Evolutionary conservation across 2,888 invertebrate species (phyloP), one percentile per base, ranked within the genome.

Genomic region (Pristionchus maxplancki): DNA sequence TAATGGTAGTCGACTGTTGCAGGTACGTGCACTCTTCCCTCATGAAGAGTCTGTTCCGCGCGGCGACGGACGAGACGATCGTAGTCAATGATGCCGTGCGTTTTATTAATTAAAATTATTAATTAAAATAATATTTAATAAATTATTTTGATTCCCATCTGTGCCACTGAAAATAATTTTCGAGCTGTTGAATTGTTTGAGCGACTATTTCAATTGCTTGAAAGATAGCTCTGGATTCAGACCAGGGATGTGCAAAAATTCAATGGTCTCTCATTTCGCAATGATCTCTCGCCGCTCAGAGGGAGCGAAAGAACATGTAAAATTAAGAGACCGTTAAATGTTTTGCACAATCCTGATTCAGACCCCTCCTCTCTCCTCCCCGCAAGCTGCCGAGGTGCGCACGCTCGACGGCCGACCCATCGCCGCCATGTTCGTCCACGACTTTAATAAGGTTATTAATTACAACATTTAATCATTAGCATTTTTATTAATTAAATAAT

Each of bases 371-470:
- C 40, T 64, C 24, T 17, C 85, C 9, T 85, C 85, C n/a, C 85
- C 85, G 6, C 85, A 64, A 28, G 24, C n/a, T 31, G 58, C 85
- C 1, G 58, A 67, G 31, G 86, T 87, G 24, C 86, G 48, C 44
- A 71, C 86, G 48, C 34, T 53, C 44, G 86, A 87, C 37, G 86
- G 86, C n/a, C n/a, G 58, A 13, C 86, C 86, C 31, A 87, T 87
- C 15, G 34, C 96, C 81, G 97, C 97, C 88, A 96, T 97, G 90
- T 98, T 98, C 94, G 96, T 98, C 93, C 98, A 98, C 94, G 98
- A 98, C 95, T 98, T 98, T 95, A 96, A 96, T 91, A 96, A 96
- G 92, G 96, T 96, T 13, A 0, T n/a, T 17, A n/a, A n/a, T n/a
- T n/a, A n/a, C n/a, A n/a, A n/a, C n/a, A 20, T n/a, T 78, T 17